These are phyloP conservation scores for Montipora cactus DNA, from an alignment of 64 coral and sea anemone species.

Conservation along the genomic window DNA sequence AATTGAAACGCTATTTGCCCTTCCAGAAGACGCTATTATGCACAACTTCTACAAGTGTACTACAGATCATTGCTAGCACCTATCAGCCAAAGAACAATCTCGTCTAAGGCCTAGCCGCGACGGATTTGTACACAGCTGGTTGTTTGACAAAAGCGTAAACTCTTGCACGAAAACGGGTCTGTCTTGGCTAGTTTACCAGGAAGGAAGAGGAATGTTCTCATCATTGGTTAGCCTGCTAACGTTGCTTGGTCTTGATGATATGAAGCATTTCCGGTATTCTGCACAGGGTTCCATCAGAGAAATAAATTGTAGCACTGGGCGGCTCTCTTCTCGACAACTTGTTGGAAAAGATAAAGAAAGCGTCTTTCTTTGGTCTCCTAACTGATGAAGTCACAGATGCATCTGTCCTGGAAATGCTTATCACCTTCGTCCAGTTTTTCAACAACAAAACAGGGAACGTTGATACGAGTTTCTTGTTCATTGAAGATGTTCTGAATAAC, in stretches of 20 bases:
- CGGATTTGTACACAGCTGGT: too few species aligned
- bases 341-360: background rate
- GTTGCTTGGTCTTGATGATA: background rate
- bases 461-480: background rate
- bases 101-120: too few species aligned
- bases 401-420: conserved; percentile 19
- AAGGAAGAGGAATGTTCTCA: too few species aligned
- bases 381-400: conserved; percentile 19
- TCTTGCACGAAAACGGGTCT: too few species aligned
- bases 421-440: conserved; percentile 14
- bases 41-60: too few species aligned
- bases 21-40: too few species aligned
- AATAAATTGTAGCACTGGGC: background rate
- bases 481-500: conserved; percentile 9
- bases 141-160: too few species aligned
- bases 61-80: too few species aligned
- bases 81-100: too few species aligned
- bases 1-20: too few species aligned
- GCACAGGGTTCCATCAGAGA: background rate
- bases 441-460: background rate
- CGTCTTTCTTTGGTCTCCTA: background rate
- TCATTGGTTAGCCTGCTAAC: background rate
- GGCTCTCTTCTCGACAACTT: background rate
- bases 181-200: too few species aligned
- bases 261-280: conserved; percentile 19